Conservation (phyloP, 2,888 invertebrate genomes). For the Heterodera filipjevi region DNA sequence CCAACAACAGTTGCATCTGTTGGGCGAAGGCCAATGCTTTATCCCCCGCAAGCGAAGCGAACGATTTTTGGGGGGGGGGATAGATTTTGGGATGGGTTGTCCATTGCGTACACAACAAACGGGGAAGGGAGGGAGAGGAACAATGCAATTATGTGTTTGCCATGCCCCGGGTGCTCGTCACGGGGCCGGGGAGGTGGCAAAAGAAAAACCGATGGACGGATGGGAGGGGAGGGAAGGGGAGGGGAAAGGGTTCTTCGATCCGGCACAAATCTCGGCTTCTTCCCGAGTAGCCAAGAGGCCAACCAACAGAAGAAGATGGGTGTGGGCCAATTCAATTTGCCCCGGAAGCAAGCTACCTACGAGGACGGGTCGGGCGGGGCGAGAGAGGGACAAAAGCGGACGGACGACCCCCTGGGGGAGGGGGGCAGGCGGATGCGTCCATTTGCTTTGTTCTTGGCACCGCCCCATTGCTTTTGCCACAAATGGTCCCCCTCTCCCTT, state of each 20-base stretch:
- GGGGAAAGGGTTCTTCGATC: conserved; percentile 2
- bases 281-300: not conserved
- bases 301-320: no score
- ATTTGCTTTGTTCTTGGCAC: not conserved
- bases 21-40: not conserved
- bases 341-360: conserved; percentile 13
- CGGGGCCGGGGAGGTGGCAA: no score
- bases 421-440: conserved; percentile 6
- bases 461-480: not conserved
- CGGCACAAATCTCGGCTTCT: conserved; percentile 2
- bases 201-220: no score
- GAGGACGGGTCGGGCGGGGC: not conserved
- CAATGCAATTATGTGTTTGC: not conserved
- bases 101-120: not conserved
- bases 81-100: not conserved
- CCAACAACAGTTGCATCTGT: not conserved
- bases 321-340: not conserved
- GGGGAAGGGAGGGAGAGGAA: not conserved
- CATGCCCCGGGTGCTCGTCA: not conserved
- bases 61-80: not conserved
- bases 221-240: not conserved
- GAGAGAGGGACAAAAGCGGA: not conserved
- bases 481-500: no score
- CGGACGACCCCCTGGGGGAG: not conserved
- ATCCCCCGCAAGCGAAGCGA: not conserved